Percentiles rank a stretch among this genome's conserved stretches.
Conservation (phyloP, 2,888 invertebrate genomes). For the Ceramica pisi region DNA sequence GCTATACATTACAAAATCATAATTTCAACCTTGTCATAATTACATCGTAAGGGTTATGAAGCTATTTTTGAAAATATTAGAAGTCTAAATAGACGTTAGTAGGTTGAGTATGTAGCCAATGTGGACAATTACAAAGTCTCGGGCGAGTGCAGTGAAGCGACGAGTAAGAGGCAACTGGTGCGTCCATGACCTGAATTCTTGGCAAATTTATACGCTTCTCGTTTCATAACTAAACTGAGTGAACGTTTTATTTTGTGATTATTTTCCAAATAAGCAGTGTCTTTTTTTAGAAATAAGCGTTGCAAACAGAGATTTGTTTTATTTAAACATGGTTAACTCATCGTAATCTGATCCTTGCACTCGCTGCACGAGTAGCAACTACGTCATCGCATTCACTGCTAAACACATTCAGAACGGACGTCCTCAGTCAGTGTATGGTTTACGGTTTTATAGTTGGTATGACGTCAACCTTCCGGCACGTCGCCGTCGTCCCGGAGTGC, state of each 20-base stretch:
- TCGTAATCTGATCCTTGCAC: constrained; percentile 68
- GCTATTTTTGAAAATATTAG: constrained; percentile 36
- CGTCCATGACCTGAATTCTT: constrained; percentile 87
- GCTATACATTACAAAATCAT: not conserved
- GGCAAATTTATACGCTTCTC: constrained; percentile 81
- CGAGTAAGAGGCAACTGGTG: constrained; percentile 85
- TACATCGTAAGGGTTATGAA: not conserved
- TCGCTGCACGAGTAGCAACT: constrained; percentile 69
- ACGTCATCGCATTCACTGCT: constrained; percentile 76
- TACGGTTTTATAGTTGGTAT: constrained; percentile 79
- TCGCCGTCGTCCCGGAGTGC: constrained; percentile 69
- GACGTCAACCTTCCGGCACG: constrained; percentile 85
- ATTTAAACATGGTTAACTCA: constrained; percentile 32
- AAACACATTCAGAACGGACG: constrained; percentile 82
- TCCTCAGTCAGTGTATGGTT: constrained; percentile 81
- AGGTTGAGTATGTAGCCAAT: constrained; percentile 69
- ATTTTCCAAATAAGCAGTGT: constrained; percentile 61
- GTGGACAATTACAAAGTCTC: constrained; percentile 79
- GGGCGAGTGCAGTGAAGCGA: constrained; percentile 85
- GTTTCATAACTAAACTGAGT: constrained; percentile 79
- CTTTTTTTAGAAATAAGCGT: constrained; percentile 21
- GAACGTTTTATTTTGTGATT: constrained; percentile 72
- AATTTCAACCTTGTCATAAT: not conserved
- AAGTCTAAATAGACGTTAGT: constrained; percentile 59
- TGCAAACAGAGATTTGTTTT: constrained; percentile 15